Evolutionary conservation across 2,888 invertebrate genomes (phyloP).

Genomic region (Mimas tiliae): DNA sequence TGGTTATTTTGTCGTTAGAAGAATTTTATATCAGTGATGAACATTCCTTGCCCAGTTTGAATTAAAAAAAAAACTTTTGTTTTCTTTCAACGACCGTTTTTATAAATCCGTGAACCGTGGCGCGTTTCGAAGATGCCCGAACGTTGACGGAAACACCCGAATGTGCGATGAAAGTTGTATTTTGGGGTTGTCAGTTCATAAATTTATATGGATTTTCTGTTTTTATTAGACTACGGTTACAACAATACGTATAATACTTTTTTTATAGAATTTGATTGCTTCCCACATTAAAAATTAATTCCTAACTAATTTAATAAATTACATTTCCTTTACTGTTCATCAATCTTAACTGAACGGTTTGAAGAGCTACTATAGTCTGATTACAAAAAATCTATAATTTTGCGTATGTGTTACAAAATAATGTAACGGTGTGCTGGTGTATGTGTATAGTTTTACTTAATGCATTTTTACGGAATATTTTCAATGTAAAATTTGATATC

Average conservation of each 20-base stretch:
- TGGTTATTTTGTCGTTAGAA: not conserved
- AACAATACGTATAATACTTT: not conserved
- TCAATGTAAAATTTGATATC: too few relatives aligned
- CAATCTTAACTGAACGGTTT: too few relatives aligned
- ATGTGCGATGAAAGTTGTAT: conserved; percentile 52
- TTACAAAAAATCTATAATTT: too few relatives aligned
- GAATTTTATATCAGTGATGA: conserved; percentile 11
- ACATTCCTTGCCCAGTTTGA: conserved; percentile 5
- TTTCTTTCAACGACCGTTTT: conserved; percentile 56
- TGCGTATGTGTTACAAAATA: too few relatives aligned
- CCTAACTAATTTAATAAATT: too few relatives aligned
- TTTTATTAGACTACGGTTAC: conserved; percentile 34
- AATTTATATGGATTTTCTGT: conserved; percentile 26
- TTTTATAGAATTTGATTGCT: too few relatives aligned
- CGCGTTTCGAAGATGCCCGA: conserved; percentile 39
- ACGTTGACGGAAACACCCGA: conserved; percentile 39
- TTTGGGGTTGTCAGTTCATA: conserved; percentile 46
- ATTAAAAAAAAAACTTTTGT: conserved; percentile 47
- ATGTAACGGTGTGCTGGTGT: too few relatives aligned
- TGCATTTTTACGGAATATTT: too few relatives aligned
- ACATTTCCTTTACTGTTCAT: too few relatives aligned
- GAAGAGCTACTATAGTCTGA: too few relatives aligned
- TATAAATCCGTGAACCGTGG: conserved; percentile 51
- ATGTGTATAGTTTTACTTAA: too few relatives aligned
- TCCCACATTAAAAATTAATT: too few relatives aligned